Percentiles rank a stretch among this genome's conserved stretches.
These are phyloP conservation scores for Phycodurus eques DNA, from an alignment of 2,113 vertebrate species.

Conservation along the genomic window DNA sequence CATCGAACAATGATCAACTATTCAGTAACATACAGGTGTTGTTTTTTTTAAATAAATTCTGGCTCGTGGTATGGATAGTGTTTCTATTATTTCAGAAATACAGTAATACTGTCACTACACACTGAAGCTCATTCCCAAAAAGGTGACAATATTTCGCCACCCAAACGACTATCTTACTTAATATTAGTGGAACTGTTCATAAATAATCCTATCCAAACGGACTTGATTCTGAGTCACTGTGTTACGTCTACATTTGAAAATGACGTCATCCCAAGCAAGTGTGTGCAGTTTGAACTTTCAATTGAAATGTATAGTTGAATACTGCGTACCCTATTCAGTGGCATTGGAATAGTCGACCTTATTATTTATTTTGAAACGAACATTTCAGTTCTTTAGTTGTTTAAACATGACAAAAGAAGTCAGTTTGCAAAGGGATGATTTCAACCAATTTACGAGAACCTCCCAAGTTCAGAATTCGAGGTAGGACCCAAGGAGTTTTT, in stretches of 20 bases:
- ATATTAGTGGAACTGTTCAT: not conserved
- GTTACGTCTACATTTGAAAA: not conserved
- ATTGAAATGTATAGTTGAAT: not conserved
- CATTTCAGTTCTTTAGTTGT: too few relatives aligned
- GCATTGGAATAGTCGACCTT: too few relatives aligned
- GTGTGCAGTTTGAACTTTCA: not conserved
- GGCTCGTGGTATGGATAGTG: not conserved
- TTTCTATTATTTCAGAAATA: not conserved
- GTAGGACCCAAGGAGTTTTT: too few relatives aligned
- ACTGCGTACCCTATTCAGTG: not conserved
- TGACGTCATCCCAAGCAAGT: not conserved
- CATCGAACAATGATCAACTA: not conserved
- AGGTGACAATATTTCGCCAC: not conserved
- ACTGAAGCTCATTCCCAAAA: not conserved
- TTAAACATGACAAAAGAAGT: too few relatives aligned
- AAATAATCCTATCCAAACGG: not conserved
- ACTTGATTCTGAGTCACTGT: not conserved
- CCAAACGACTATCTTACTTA: not conserved
- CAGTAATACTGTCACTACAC: not conserved
- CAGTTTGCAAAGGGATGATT: too few relatives aligned
- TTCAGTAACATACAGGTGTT: not conserved
- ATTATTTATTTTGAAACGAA: too few relatives aligned
- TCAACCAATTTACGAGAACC: too few relatives aligned
- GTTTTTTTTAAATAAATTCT: not conserved
- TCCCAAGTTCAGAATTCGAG: too few relatives aligned